A percentile compares a stretch with the other conserved stretches of the same genome.
Conservation (phyloP, 2,113 vertebrate genomes). For the Chiloscyllium plagiosum region DNA sequence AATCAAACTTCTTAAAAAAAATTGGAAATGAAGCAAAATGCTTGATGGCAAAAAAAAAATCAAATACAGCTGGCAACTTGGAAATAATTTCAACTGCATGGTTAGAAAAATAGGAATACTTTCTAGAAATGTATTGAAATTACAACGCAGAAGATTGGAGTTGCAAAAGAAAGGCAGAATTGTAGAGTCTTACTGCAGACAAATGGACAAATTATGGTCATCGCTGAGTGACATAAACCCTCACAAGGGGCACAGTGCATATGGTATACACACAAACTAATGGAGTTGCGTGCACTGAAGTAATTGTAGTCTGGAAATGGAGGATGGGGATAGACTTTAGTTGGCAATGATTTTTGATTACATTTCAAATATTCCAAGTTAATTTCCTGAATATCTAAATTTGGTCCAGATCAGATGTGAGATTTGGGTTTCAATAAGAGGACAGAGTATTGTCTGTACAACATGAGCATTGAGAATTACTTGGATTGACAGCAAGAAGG, state of each 20-base stretch:
- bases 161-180: neutral
- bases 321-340: neutral
- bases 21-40: neutral
- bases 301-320: neutral
- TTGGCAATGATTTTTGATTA: neutral
- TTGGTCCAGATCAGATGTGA: neutral
- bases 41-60: slow-evolving; percentile 2
- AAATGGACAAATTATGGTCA: neutral
- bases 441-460: neutral
- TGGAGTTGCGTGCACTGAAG: neutral
- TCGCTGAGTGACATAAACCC: neutral
- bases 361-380: neutral
- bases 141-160: neutral
- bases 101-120: neutral
- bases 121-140: neutral
- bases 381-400: slow-evolving; percentile 15
- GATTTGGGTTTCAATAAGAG: neutral
- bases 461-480: neutral
- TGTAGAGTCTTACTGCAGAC: neutral
- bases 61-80: neutral
- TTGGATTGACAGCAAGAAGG: neutral
- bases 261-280: neutral
- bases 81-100: neutral
- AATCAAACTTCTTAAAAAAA: neutral
- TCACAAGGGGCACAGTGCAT: neutral